A percentile compares a stretch with the other conserved stretches of the same genome.
Conservation (phyloP, 2,888 invertebrate species). For the Acanthacorydalis orientalis region DNA sequence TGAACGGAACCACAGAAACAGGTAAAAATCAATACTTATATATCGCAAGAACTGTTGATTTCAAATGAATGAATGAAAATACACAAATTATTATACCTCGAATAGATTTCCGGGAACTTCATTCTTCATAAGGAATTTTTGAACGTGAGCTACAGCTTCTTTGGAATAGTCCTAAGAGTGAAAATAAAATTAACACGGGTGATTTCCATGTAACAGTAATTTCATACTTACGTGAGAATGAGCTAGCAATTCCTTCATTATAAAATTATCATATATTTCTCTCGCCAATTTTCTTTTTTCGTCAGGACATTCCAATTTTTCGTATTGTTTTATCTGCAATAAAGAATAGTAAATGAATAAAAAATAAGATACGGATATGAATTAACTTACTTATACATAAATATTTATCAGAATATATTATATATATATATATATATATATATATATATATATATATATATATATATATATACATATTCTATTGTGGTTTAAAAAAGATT, state of each 20-base stretch:
- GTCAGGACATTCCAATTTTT: constrained; percentile 94
- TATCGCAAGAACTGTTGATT: neutral
- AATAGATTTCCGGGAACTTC: constrained; percentile 95
- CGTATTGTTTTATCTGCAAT: constrained; percentile 91
- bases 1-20: too few species aligned
- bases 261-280: constrained; percentile 98
- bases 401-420: too few species aligned
- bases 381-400: too few species aligned
- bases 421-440: too few species aligned
- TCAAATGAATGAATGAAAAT: too few species aligned
- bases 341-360: constrained; percentile 13
- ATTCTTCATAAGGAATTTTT: constrained; percentile 92
- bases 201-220: neutral
- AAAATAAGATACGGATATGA: too few species aligned
- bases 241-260: constrained; percentile 98
- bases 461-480: too few species aligned
- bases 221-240: constrained; percentile 83
- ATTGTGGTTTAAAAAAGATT: too few species aligned
- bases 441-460: too few species aligned
- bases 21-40: too few species aligned
- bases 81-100: constrained; percentile 49
- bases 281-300: constrained; percentile 88
- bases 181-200: neutral
- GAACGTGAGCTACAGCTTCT: constrained; percentile 93
- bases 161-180: constrained; percentile 86